Evolutionary conservation across 2,797 vertebrate species (phyloP), one percentile per base, ranked within the genome.

Genomic region (Loris lydekkerianus): DNA sequence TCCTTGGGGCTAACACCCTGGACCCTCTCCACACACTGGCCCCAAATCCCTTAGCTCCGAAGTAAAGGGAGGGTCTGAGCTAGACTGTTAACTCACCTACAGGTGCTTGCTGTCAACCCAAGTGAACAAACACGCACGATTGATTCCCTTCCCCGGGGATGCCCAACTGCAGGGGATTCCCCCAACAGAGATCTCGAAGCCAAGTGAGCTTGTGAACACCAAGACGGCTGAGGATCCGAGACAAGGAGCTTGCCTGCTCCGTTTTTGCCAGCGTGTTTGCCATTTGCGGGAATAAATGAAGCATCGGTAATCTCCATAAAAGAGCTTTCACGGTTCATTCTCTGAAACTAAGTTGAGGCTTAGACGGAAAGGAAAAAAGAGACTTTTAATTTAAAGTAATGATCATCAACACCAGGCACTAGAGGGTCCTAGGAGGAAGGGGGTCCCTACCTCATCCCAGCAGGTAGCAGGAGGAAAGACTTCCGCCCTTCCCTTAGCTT

Each of bases 241-340:
- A 95, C 96, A 95, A 97, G 93, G 58, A 96, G 90, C 73, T 95
- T 3, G 37, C 80, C 97, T 4, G 15, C 93, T 96, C 3, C 3
- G 69, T 78, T 86, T 96, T 97, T 92, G 76, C 94, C 3, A 2
- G 91, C 0, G 20, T 97, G 96, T 98, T 96, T 96, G 93, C 93
- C 95, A 96, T 97, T 97, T 96, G 93, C 73, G 23, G 95, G 85
- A 92, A 97, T 97, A 98, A 98, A 97, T 97, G 97, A 97, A 97
- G 97, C 97, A 94, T 96, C 85, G 3, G 97, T 98, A 98, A 98
- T 98, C 97, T 97, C 97, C 93, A 97, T 96, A 95, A 97, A 97
- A 97, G 96, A 97, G 96, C 97, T 98, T 98, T 97, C 97, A 97
- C 87, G 97, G 97, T 97, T 96, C 96, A 95, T 95, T 96, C 97